Evolutionary conservation across 2,888 invertebrate species (phyloP).

Genomic region (Euzophera pinguis): DNA sequence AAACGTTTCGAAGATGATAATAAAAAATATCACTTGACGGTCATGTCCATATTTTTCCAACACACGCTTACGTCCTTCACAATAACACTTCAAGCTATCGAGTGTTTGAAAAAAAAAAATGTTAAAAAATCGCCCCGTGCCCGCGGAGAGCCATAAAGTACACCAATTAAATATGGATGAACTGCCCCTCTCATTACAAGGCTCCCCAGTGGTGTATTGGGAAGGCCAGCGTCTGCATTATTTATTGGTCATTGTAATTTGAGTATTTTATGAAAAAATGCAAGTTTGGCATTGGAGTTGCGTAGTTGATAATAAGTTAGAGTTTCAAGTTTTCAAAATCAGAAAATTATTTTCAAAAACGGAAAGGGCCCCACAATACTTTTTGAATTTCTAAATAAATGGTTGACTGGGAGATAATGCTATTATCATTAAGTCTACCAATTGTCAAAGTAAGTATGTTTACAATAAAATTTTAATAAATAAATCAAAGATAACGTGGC

Average conservation of each 20-base stretch:
- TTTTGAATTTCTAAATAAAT: too few species aligned
- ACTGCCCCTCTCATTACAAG: slow-evolving; percentile 52
- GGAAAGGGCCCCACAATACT: too few species aligned
- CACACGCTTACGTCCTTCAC: slow-evolving; percentile 56
- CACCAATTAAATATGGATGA: slow-evolving; percentile 76
- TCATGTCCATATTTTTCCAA: slow-evolving; percentile 35
- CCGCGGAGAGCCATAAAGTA: slow-evolving; percentile 67
- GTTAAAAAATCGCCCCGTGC: slow-evolving; percentile 65
- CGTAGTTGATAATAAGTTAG: too few species aligned
- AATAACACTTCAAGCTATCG: slow-evolving; percentile 69
- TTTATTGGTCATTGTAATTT: slow-evolving; percentile 5
- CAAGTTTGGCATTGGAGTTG: neutral
- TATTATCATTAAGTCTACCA: too few species aligned
- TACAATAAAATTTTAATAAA: too few species aligned
- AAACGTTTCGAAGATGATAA: neutral
- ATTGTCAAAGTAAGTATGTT: too few species aligned
- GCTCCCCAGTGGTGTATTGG: neutral
- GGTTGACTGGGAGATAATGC: too few species aligned
- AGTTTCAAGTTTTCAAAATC: too few species aligned
- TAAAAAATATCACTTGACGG: neutral
- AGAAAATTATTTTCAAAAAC: too few species aligned
- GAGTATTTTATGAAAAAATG: neutral
- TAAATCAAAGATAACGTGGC: too few species aligned
- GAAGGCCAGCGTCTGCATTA: slow-evolving; percentile 25
- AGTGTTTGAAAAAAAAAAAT: slow-evolving; percentile 71